Evolutionary conservation across 2,797 vertebrate genomes (phyloP).

Genomic region (Betta splendens): DNA sequence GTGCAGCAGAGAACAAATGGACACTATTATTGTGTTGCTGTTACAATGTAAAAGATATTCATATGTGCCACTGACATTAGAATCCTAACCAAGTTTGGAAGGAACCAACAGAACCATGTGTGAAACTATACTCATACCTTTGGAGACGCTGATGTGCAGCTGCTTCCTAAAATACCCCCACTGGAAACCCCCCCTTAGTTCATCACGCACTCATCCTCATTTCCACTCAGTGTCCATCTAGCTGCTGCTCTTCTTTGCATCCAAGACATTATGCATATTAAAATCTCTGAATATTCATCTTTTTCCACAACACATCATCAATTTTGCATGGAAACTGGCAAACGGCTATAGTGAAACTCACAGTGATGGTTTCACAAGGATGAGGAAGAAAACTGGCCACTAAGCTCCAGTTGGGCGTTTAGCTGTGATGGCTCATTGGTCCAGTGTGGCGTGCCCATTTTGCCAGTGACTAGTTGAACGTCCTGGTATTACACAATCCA

Average conservation of each 20-base stretch:
- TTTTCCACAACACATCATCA: slow-evolving; percentile 25
- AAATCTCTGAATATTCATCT: slow-evolving; percentile 36
- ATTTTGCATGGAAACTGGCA: slow-evolving; percentile 51
- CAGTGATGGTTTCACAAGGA: slow-evolving; percentile 37
- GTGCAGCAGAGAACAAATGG: slow-evolving; percentile 6
- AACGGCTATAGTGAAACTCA: slow-evolving; percentile 27
- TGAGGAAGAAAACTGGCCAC: slow-evolving; percentile 11
- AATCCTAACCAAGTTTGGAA: background rate
- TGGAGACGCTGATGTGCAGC: slow-evolving; percentile 66
- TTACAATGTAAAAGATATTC: background rate
- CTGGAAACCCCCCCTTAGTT: slow-evolving; percentile 53
- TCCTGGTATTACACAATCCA: slow-evolving; percentile 24
- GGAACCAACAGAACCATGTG: slow-evolving; percentile 24
- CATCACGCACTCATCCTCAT: slow-evolving; percentile 28
- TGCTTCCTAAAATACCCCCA: slow-evolving; percentile 75
- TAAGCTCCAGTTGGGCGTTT: slow-evolving; percentile 17
- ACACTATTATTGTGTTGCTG: background rate
- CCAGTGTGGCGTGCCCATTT: slow-evolving; percentile 7
- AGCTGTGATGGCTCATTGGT: slow-evolving; percentile 9
- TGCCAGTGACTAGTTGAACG: slow-evolving; percentile 23
- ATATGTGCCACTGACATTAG: too few species aligned
- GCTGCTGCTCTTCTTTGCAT: background rate
- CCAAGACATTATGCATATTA: slow-evolving; percentile 17
- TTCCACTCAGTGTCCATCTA: slow-evolving; percentile 19
- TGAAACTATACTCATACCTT: slow-evolving; percentile 58